These are phyloP conservation scores for Unio delphinus DNA, from an alignment of 2,888 invertebrate species.

Conservation along the genomic window DNA sequence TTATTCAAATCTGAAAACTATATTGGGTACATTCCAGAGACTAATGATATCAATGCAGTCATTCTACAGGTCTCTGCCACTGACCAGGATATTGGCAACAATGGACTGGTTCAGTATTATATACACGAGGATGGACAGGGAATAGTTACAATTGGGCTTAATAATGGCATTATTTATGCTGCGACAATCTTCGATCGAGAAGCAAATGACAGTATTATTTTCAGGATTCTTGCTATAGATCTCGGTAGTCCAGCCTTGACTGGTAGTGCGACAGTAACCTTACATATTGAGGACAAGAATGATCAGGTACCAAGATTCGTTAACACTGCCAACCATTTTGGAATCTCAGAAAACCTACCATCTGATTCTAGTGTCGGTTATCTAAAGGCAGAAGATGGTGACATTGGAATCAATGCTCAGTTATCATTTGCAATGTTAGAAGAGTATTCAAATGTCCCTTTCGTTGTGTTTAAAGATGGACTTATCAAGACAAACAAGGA, in stretches of 20 bases:
- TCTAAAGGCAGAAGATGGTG: slow-evolving; percentile 43
- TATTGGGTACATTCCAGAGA: slow-evolving; percentile 42
- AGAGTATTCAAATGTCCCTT: slow-evolving; percentile 26
- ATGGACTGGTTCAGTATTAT: slow-evolving; percentile 33
- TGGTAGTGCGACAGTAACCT: slow-evolving; percentile 34
- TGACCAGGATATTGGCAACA: slow-evolving; percentile 75
- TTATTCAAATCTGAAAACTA: slow-evolving; percentile 76
- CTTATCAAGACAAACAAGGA: slow-evolving; percentile 35
- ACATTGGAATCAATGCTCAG: slow-evolving; percentile 35
- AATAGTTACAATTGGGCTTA: slow-evolving; percentile 33
- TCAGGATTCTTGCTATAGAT: slow-evolving; percentile 44
- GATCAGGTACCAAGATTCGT: slow-evolving; percentile 46
- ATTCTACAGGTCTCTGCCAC: slow-evolving; percentile 88
- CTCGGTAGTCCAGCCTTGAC: slow-evolving; percentile 35
- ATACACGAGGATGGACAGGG: slow-evolving; percentile 25
- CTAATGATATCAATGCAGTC: slow-evolving; percentile 61
- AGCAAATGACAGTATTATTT: slow-evolving; percentile 21
- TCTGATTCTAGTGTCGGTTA: slow-evolving; percentile 33
- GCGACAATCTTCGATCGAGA: slow-evolving; percentile 42
- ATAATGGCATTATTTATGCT: slow-evolving; percentile 43
- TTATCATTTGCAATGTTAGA: slow-evolving; percentile 11
- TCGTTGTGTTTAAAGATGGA: slow-evolving; percentile 42
- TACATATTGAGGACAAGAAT: slow-evolving; percentile 43
- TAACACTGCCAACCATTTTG: slow-evolving; percentile 36
- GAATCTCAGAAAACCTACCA: slow-evolving; percentile 33